Evolutionary conservation across 2,113 vertebrate species (phyloP), one percentile per base, ranked within the genome.

Genomic region (Engystomops pustulosus): DNA sequence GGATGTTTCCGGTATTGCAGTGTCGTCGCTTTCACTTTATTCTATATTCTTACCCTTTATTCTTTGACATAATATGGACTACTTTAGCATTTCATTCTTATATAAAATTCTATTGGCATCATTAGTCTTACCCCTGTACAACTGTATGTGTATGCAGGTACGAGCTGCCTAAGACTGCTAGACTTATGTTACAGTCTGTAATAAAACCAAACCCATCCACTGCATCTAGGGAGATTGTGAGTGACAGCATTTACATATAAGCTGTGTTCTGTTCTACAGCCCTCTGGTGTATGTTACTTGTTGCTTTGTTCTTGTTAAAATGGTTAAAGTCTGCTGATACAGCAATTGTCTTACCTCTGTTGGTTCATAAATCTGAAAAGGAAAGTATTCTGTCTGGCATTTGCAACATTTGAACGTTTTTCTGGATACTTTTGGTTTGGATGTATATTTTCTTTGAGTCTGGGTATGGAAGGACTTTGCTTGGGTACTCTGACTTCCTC

Each of bases 371-470:
- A 36, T 32, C 74, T 77, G 74, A 68, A 69, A 12, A 34, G 67
- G n/a, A 38, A 72, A 71, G 9, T 18, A 17, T 71, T 81, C 14
- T 41, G 80, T 36, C 34, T 38, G 32, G 60, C 25, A 68, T 6
- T 25, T 25, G 23, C n/a, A 80, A 27, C 23, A n/a, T 47, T 71
- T 25, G 23, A 53, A 71, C 7, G 34, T 36, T 60, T 30, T n/a
- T 78, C 20, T 53, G 41, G 51, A 55, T 58, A 53, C 51, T 82
- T 72, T 82, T 81, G 79, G 79, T 81, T 80, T 74, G 30, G 17
- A 51, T 74, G 69, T 83, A 47, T 83, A 74, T 83, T 83, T 83
- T 74, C 69, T 74, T 83, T 60, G 53, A 3, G 69, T 83, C 80
- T 83, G 65, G 20, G 47, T 81, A 70, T 81, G 32, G 47, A 30